Conservation (phyloP, 23 tunicate species). For the Halocynthia roretzi region DNA sequence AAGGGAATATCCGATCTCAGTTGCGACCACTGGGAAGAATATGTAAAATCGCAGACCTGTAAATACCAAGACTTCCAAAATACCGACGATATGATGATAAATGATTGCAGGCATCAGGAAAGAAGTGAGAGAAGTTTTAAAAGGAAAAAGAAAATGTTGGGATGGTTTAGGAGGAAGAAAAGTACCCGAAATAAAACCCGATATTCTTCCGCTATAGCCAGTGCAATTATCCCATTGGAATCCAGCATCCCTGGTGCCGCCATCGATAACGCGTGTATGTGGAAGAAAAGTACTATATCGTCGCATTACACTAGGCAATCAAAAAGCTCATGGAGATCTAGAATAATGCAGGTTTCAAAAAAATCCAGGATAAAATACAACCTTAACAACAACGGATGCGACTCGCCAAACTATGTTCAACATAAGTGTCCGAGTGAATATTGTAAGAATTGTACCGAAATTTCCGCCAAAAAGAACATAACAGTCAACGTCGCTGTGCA, state of each 20-base stretch:
- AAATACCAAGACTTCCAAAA: too few species aligned
- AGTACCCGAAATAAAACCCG: not conserved
- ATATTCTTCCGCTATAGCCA: not conserved
- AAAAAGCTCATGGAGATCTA: constrained; percentile 18
- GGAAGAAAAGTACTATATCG: not conserved
- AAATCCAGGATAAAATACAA: not conserved
- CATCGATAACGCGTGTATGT: not conserved
- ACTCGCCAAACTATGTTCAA: not conserved
- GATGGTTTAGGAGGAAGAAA: constrained; percentile 7
- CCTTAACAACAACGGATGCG: not conserved
- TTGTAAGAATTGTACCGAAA: not conserved
- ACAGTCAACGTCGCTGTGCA: constrained; percentile 11
- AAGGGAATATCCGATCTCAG: too few species aligned
- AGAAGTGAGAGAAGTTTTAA: too few species aligned
- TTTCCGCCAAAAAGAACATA: constrained; percentile 2
- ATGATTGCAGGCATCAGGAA: too few species aligned
- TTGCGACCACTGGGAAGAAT: too few species aligned
- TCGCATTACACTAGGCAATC: not conserved
- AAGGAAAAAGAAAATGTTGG: not conserved
- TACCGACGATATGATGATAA: too few species aligned
- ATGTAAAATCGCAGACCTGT: too few species aligned
- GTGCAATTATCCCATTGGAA: constrained; percentile 9
- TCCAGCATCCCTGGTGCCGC: not conserved
- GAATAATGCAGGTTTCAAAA: not conserved
- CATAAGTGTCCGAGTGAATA: too few species aligned